Evolutionary conservation across 2,113 vertebrate species (phyloP).

Genomic region (Menura novaehollandiae): DNA sequence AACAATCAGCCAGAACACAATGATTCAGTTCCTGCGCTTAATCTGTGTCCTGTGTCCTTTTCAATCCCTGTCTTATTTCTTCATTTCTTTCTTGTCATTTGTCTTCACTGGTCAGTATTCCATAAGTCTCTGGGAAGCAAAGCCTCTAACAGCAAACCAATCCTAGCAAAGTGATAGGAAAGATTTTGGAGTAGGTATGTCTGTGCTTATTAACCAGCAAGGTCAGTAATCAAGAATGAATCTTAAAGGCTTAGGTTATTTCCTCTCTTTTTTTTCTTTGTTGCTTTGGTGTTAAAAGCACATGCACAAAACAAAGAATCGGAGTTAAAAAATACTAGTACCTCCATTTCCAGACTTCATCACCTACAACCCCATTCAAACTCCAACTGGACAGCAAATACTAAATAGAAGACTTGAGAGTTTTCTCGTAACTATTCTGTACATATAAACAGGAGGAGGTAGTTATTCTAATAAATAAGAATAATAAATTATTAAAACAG

Average conservation of each 20-base stretch:
- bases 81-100: neutral
- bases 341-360: neutral
- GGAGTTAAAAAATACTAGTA: neutral
- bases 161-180: neutral
- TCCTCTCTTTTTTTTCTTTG: neutral
- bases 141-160: neutral
- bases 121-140: neutral
- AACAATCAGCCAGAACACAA: neutral
- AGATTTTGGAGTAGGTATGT: neutral
- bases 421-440: neutral
- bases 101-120: neutral
- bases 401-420: neutral
- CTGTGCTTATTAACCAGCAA: neutral
- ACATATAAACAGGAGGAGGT: neutral
- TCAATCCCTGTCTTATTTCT: neutral
- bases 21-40: neutral
- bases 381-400: neutral
- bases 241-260: neutral
- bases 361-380: neutral
- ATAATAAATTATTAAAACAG: neutral
- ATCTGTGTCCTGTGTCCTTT: neutral
- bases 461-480: neutral
- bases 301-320: neutral
- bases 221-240: neutral
- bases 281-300: neutral